Conservation (phyloP, 2,888 invertebrate genomes). For the Drosophila formosana region DNA sequence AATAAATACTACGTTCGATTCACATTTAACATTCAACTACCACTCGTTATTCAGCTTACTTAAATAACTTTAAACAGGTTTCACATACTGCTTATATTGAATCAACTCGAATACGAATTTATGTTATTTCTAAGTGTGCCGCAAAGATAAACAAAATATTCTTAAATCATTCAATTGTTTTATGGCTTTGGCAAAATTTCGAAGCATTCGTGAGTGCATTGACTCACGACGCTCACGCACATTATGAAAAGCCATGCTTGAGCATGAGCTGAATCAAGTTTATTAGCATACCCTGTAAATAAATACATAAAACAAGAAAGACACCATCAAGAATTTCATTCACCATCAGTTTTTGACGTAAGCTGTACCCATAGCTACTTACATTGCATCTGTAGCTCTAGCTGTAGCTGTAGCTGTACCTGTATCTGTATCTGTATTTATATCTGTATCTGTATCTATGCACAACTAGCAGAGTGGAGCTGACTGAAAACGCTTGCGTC, state of each 20-base stretch:
- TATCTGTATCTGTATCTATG: slow-evolving; percentile 40
- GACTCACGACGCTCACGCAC: slow-evolving; percentile 38
- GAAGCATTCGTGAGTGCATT: slow-evolving; percentile 37
- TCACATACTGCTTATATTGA: slow-evolving; percentile 17
- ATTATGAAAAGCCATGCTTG: background rate
- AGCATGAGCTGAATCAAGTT: slow-evolving; percentile 10
- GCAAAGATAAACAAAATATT: slow-evolving; percentile 24
- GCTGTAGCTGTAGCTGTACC: background rate
- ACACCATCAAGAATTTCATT: slow-evolving; percentile 53
- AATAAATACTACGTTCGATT: background rate
- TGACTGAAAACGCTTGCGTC: slow-evolving; percentile 35
- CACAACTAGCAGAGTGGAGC: slow-evolving; percentile 33
- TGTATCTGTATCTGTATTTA: slow-evolving; percentile 15
- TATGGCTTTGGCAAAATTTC: slow-evolving; percentile 13
- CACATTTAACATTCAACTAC: slow-evolving; percentile 4
- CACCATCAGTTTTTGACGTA: slow-evolving; percentile 32
- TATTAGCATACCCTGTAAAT: slow-evolving; percentile 32
- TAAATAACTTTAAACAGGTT: slow-evolving; percentile 25
- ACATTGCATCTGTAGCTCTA: slow-evolving; percentile 1
- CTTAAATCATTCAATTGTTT: slow-evolving; percentile 15
- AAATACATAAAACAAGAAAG: background rate
- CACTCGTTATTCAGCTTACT: slow-evolving; percentile 7
- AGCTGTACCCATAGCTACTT: slow-evolving; percentile 44
- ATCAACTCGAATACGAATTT: background rate
- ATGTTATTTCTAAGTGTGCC: slow-evolving; percentile 24